A percentile compares a stretch with the other conserved stretches of the same genome.
These are phyloP conservation scores for Vespertilio murinus DNA, from an alignment of 2,797 vertebrate genomes.

Conservation along the genomic window DNA sequence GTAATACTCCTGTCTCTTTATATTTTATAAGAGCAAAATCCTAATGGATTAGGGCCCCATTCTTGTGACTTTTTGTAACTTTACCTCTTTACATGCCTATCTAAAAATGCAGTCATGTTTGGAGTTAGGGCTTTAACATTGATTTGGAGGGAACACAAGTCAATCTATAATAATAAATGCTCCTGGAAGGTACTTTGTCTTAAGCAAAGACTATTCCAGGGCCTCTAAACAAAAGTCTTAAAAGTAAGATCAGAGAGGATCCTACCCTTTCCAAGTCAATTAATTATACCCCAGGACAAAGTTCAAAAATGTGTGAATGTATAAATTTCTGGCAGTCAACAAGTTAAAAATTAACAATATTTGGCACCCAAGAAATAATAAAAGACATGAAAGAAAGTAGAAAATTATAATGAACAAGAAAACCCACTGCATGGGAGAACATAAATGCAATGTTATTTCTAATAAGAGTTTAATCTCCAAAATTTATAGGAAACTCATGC, in stretches of 20 bases:
- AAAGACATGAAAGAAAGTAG: neutral
- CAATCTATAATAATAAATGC: neutral
- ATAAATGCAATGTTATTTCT: too few species aligned
- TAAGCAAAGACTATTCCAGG: neutral
- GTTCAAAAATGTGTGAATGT: neutral
- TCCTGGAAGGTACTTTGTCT: neutral
- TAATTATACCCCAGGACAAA: neutral
- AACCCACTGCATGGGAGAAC: too few species aligned
- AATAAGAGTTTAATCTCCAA: too few species aligned
- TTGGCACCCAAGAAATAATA: neutral
- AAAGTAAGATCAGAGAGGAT: neutral
- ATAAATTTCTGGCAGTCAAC: neutral
- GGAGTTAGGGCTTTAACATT: neutral
- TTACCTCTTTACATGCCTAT: neutral
- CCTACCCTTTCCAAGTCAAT: neutral
- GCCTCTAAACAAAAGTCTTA: neutral
- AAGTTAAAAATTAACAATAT: neutral
- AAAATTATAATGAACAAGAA: neutral
- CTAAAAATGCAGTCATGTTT: neutral
- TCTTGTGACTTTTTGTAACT: neutral
- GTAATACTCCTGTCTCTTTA: neutral
- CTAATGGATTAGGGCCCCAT: neutral
- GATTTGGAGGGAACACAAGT: neutral
- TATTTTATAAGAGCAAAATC: neutral
- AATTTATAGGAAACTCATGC: too few species aligned